phyloP scores from a whole-genome alignment of 2,797 vertebrate species.

The Huso huso region DNA sequence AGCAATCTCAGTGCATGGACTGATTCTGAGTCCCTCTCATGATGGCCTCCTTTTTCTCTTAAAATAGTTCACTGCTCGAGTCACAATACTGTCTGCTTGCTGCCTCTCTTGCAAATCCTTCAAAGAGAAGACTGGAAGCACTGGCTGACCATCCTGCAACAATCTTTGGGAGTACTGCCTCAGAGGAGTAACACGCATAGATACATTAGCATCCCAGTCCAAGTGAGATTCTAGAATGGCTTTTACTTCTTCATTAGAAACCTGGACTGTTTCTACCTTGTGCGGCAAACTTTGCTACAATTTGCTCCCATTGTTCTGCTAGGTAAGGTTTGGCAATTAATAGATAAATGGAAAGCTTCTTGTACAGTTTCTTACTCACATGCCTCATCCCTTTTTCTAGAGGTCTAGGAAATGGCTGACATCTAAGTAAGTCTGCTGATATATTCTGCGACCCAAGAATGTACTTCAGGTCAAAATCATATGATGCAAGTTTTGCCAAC shows the following conservation, averaged over 20 bases:
- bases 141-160: neutral
- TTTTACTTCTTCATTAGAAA: conserved; percentile 4
- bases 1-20: neutral
- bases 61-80: neutral
- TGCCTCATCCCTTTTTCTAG: neutral
- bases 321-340: neutral
- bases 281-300: neutral
- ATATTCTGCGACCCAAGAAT: too few species aligned
- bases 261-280: neutral
- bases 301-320: neutral
- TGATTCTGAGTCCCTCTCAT: neutral
- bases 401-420: too few species aligned
- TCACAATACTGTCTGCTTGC: neutral
- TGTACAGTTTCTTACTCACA: neutral
- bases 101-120: neutral
- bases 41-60: neutral
- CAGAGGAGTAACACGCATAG: neutral
- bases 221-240: neutral
- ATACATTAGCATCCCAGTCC: neutral
- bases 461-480: too few species aligned
- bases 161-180: neutral
- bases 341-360: neutral
- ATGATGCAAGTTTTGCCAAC: too few species aligned
- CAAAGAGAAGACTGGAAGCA: neutral
- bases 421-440: too few species aligned